Evolutionary conservation across 1,140 invertebrate genomes (phyloP).

Genomic region (Orchestia grillus): DNA sequence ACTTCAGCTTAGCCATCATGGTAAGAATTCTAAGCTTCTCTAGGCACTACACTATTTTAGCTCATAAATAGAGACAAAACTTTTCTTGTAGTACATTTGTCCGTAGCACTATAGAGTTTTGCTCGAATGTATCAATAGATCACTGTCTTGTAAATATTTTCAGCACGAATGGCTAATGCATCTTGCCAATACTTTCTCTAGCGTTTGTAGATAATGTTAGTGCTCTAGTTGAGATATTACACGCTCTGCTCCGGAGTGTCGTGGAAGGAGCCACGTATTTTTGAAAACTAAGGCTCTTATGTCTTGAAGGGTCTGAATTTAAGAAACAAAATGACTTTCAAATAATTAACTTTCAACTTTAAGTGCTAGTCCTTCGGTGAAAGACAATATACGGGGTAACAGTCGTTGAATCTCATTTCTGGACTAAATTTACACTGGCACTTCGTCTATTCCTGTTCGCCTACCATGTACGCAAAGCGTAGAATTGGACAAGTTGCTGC

Average conservation of each 20-base stretch:
- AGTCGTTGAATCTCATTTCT: not conserved
- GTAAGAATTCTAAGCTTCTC: slow-evolving; percentile 40
- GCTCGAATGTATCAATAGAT: slow-evolving; percentile 1
- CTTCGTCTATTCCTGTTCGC: not conserved
- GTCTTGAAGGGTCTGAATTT: not conserved
- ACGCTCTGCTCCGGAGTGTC: not conserved
- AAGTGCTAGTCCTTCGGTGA: slow-evolving; percentile 13
- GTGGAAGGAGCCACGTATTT: not conserved
- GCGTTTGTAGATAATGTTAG: slow-evolving; percentile 36
- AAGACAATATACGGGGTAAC: not conserved
- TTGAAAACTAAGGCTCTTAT: not conserved
- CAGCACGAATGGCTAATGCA: slow-evolving; percentile 21
- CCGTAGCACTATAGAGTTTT: slow-evolving; percentile 20
- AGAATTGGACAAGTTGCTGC: not conserved
- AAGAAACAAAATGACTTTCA: not conserved
- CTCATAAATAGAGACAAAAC: not conserved
- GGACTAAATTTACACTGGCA: not conserved
- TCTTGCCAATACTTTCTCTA: slow-evolving; percentile 42
- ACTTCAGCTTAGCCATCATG: slow-evolving; percentile 37
- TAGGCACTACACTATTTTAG: slow-evolving; percentile 8
- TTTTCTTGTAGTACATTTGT: slow-evolving; percentile 39
- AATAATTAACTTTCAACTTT: not conserved
- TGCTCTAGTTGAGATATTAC: slow-evolving; percentile 20
- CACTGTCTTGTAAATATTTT: slow-evolving; percentile 39
- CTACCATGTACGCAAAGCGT: not conserved